Evolutionary conservation across 2,797 vertebrate species (phyloP), one percentile per base, ranked within the genome.

Genomic region (Meda fulgida): DNA sequence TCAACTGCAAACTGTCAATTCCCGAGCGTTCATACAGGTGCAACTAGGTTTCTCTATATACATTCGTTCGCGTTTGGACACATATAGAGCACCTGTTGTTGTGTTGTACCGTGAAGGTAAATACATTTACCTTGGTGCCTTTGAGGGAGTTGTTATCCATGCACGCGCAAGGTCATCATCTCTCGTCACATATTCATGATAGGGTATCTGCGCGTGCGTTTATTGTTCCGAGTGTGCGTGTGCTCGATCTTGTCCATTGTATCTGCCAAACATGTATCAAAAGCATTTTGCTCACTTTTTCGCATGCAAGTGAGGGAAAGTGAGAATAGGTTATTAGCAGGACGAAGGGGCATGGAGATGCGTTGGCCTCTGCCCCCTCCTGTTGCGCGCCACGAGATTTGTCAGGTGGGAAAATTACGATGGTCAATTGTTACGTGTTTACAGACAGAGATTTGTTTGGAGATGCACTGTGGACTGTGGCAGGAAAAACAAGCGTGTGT

Each of bases 151-250:
- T 78, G 66, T 78, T 73, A 72, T 82, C 51, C 43, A 48, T 71
- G 65, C 71, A 77, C 79, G 51, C 71, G 53, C 85, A 83, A 86
- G 85, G 85, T 86, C 85, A 86, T 53, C 85, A 48, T 86, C 48
- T 58, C 84, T 81, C 79, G 81, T 60, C 84, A 48, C 71, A 77
- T 16, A 40, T 51, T 60, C 72, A 78, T 63, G 53, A 77, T 14
- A 26, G 84, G 78, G 29, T 34, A 67, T 53, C 55, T 80, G 84
- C 70, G 84, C 78, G 46, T 31, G 81, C 51, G 75, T 78, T 58
- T 71, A n/a, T 40, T 55, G n/a, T 58, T 70, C 51, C 9, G 34
- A 55, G 29, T 73, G 43, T 48, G 43, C 46, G 53, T 78, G 75
- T 38, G 75, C 53, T 21, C 43, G 65, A 31, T 70, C 48, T 53